Conservation (phyloP, 2,797 vertebrate genomes). For the Orientallactaga sibirica region DNA sequence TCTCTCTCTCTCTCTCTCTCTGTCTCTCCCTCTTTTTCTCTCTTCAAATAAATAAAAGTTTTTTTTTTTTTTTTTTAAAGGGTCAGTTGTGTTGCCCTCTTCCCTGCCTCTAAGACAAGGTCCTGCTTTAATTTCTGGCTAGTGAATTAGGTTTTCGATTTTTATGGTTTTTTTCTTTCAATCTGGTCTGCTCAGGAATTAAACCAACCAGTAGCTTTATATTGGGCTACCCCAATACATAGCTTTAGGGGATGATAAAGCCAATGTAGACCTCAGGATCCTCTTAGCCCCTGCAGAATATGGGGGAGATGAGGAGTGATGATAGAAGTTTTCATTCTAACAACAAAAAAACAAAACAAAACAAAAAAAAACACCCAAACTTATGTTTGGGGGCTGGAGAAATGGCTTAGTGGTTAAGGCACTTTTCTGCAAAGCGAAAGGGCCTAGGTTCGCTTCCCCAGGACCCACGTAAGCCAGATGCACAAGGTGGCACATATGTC, state of each 20-base stretch:
- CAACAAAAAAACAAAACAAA: neutral
- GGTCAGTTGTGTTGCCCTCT: slow-evolving; percentile 62
- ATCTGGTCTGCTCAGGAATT: slow-evolving; percentile 80
- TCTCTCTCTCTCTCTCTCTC: too few species aligned
- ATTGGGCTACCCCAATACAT: slow-evolving; percentile 60
- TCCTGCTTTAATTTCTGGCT: slow-evolving; percentile 81
- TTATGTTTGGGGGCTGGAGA: too few species aligned
- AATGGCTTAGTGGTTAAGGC: too few species aligned
- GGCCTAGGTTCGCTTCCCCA: too few species aligned
- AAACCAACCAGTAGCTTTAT: slow-evolving; percentile 80
- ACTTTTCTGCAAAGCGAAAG: too few species aligned
- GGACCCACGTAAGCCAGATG: too few species aligned
- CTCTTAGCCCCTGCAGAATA: slow-evolving; percentile 44
- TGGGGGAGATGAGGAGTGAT: slow-evolving; percentile 72
- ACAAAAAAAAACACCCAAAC: too few species aligned
- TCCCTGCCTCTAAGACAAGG: slow-evolving; percentile 71
- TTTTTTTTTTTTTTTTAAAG: neutral
- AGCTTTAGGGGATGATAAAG: slow-evolving; percentile 77
- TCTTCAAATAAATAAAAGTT: too few species aligned
- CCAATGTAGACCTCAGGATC: slow-evolving; percentile 55
- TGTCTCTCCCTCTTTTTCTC: too few species aligned
- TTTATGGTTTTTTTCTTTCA: slow-evolving; percentile 62
- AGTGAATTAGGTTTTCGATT: slow-evolving; percentile 77
- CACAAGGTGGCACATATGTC: too few species aligned
- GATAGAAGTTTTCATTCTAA: slow-evolving; percentile 84